These are phyloP conservation scores for Antedon mediterranea DNA, from an alignment of 53 echinoderm and acorn worm species.

Conservation along the genomic window DNA sequence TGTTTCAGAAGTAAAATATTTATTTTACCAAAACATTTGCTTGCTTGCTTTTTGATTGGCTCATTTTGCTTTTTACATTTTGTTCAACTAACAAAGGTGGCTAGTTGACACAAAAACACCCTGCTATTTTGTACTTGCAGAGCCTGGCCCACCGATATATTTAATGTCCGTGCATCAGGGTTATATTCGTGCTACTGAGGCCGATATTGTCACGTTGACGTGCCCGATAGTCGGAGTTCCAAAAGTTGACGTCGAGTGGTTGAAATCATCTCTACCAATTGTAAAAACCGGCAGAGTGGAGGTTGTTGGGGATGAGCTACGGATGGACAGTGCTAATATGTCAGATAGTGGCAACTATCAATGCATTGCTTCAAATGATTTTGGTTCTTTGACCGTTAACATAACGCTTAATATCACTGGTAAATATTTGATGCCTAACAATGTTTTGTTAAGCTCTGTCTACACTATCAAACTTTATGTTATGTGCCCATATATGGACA, in stretches of 20 bases:
- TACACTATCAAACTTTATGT: too few species aligned
- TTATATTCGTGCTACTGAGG: background rate
- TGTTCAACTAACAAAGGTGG: too few species aligned
- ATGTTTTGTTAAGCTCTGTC: too few species aligned
- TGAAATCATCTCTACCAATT: background rate
- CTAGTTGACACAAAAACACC: too few species aligned
- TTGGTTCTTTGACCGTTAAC: background rate
- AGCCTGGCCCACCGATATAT: background rate
- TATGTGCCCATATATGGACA: too few species aligned
- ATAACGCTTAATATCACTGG: background rate
- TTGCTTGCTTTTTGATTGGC: too few species aligned
- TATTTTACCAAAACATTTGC: too few species aligned
- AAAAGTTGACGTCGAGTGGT: background rate
- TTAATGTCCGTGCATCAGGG: too few species aligned
- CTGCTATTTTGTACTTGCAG: too few species aligned
- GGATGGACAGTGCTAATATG: background rate
- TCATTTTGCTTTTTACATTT: too few species aligned
- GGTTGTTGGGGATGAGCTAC: background rate
- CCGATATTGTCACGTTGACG: background rate
- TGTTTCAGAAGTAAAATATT: too few species aligned
- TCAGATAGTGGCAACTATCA: background rate
- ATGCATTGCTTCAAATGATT: background rate
- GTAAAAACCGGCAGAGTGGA: background rate
- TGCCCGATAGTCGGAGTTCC: background rate
- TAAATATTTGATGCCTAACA: too few species aligned